These are phyloP conservation scores for Cnemophilus loriae DNA, from an alignment of 2,113 vertebrate genomes.

Conservation along the genomic window DNA sequence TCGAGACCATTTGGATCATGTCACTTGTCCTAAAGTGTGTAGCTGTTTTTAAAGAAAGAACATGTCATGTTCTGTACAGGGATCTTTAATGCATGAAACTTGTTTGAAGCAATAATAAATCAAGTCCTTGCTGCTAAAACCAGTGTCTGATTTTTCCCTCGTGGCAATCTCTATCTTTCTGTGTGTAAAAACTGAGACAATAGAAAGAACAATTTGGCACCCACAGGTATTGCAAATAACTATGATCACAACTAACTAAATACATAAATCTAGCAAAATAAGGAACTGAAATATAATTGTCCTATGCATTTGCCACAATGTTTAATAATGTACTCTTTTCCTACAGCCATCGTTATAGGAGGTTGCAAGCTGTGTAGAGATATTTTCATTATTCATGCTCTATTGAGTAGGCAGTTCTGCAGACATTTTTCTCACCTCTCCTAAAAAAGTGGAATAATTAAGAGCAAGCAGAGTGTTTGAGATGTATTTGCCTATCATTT, in stretches of 20 bases:
- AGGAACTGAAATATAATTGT: slow-evolving; percentile 14
- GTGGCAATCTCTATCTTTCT: slow-evolving; percentile 13
- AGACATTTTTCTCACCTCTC: slow-evolving; percentile 53
- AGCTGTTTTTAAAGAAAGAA: slow-evolving; percentile 66
- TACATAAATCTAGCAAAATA: slow-evolving; percentile 29
- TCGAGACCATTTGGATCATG: slow-evolving; percentile 65
- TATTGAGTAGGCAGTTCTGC: slow-evolving; percentile 40
- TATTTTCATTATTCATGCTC: slow-evolving; percentile 51
- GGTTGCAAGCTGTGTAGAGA: slow-evolving; percentile 10
- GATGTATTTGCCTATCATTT: slow-evolving; percentile 16
- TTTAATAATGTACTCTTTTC: slow-evolving; percentile 27
- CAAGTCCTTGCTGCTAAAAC: slow-evolving; percentile 63
- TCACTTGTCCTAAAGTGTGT: slow-evolving; percentile 64
- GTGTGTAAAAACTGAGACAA: slow-evolving; percentile 3
- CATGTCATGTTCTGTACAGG: slow-evolving; percentile 64
- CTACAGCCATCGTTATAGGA: not conserved
- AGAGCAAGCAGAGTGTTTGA: slow-evolving; percentile 22
- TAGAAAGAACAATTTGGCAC: not conserved
- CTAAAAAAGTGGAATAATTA: slow-evolving; percentile 53
- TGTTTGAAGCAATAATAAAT: slow-evolving; percentile 72
- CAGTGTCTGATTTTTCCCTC: slow-evolving; percentile 46
- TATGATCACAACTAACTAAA: slow-evolving; percentile 22
- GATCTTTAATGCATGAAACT: slow-evolving; percentile 71
- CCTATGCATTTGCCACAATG: not conserved
- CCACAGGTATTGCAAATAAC: slow-evolving; percentile 8